Evolutionary conservation across 2,888 invertebrate genomes (phyloP), one percentile per base, ranked within the genome.

Genomic region (Pristionchus entomophagus): DNA sequence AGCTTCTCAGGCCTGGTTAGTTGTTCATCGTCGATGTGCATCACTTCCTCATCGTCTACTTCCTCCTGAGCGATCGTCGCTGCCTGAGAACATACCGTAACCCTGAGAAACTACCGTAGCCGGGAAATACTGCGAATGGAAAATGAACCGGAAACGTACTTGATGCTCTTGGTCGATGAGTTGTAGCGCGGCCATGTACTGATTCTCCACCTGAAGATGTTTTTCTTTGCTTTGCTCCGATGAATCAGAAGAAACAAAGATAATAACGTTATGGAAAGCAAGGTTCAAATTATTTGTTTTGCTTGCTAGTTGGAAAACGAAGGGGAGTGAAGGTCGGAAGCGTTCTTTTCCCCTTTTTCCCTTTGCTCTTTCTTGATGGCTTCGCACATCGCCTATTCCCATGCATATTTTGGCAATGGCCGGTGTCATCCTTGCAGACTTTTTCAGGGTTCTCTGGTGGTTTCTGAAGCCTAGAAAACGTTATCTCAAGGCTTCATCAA

Each of bases 171-270:
- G 90, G 45, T 92, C 92, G 77, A 92, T 90, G 56, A 92, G 84
- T 69, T 91, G 89, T 49, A 92, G 81, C 0, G 92, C 92, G 86
- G 90, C 89, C 91, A 92, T 91, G 87, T 91, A 92, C 35, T 88
- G 86, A 56, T 91, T 91, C 85, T 92, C 92, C n/a, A 91, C 89
- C 83, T 84, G 82, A 12, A 41, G 3, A 41, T 56, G n/a, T n/a
- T n/a, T n/a, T 89, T 77, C 69, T 88, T 87, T 12, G 35, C 32
- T 17, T 14, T 65, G 17, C 35, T 3, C 0, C 0, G 65, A 38
- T 8, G 62, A 56, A 62, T 45, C 12, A 32, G 10, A 5, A 62
- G 22, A 22, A 45, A 53, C 51, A 62, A 38, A 45, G 17, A 32
- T 17, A 14, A 77, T 56, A 5, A n/a, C 56, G n/a, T n/a, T n/a